Conservation (phyloP, 2,113 vertebrate genomes). For the Chlamydotis undulata region DNA sequence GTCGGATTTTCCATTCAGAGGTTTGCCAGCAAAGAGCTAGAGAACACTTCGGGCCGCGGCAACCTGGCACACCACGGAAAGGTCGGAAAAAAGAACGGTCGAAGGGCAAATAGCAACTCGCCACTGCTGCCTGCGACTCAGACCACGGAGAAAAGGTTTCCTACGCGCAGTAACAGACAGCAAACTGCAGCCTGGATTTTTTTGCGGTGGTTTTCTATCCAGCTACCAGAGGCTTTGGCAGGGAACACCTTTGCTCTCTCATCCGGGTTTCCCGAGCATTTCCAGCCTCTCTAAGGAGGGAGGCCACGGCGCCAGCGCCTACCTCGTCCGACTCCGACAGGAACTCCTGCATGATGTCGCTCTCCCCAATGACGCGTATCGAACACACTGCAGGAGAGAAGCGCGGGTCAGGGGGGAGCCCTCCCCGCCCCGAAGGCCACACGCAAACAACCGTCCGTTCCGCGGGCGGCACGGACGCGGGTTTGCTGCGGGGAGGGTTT, state of each 20-base stretch:
- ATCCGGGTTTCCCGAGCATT: accelerated
- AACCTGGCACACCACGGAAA: accelerated
- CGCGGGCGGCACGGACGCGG: accelerated
- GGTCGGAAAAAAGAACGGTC: not conserved
- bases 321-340: slow-evolving; percentile 97
- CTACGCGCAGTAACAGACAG: accelerated
- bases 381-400: slow-evolving; percentile 85
- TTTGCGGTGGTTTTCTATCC: not conserved
- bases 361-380: slow-evolving; percentile 94
- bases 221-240: not conserved
- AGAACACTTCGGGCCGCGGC: not conserved
- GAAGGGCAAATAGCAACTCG: not conserved
- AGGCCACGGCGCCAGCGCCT: not conserved
- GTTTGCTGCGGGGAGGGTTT: too few relatives aligned
- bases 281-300: not conserved
- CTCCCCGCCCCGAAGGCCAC: not conserved
- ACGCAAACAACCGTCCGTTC: accelerated
- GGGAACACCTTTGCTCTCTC: not conserved
- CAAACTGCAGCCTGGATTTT: not conserved
- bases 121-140: not conserved
- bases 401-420: accelerated
- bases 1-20: not conserved
- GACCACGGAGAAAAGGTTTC: not conserved
- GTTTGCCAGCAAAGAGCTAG: not conserved
- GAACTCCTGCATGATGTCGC: slow-evolving; percentile 98